Base-by-base conservation (phyloP, 2,797 vertebrate species). In the Valencia hispanica region DNA sequence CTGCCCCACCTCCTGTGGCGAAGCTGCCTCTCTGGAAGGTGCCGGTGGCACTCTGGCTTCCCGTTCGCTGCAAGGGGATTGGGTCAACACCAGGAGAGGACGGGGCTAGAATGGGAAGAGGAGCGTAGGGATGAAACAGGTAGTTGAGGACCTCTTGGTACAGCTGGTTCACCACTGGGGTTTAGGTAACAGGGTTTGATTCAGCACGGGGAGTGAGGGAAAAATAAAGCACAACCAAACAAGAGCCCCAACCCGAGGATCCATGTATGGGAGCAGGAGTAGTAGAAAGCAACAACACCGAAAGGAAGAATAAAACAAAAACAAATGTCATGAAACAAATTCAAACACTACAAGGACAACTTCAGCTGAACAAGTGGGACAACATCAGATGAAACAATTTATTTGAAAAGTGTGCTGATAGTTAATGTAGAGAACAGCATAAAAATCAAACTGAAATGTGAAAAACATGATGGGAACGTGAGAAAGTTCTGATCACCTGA, bases 31-130 rank as follows among this genome's bases (percentile, higher is more conserved):
- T 96, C 93, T 99, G 98, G 92, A 97, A 99, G 84, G 97, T 97
- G 88, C 93, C 95, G 0, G 96, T 86, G 83, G 97, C 90, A 34
- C 95, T 98, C 96, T 98, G 98, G 94, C 98, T 99, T 94, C 96
- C 97, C 66, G 98, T 97, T 95, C 98, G 97, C 97, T 99, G 98
- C 96, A 99, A 97, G 95, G 98, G 98, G 97, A 97, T 96, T 95
- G 98, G 97, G 96, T 99, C 98, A 93, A 99, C 97, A 97, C 97
- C 97, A 27, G 98, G 98, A 95, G 98, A 99, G 91, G 98, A 95
- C 89, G 98, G 98, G 96, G 97, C 98, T 99, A 98, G 89, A 95
- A 94, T 91, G 78, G 93, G 96, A 96, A 97, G 96, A 89, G 93
- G 96, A 97, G 97, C 95, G 96, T 96, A 96, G 95, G 97, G 96